Evolutionary conservation across 2,113 vertebrate species (phyloP), one percentile per base, ranked within the genome.

Genomic region (Rhipidura dahli): DNA sequence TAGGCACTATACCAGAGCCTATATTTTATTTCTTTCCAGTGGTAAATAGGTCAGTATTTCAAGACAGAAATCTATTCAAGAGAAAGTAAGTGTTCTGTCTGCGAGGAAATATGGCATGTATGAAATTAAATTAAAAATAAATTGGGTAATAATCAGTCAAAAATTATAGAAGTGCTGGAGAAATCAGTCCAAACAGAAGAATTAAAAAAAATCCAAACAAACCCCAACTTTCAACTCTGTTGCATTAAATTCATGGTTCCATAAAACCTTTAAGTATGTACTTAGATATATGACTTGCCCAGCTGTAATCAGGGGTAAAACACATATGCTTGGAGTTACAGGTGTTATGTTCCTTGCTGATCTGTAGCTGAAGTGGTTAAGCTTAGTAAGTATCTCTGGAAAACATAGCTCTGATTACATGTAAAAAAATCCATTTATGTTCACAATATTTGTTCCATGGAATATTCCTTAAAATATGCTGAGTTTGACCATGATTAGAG

Each of bases 61-160:
- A 92, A 20, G 88, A 66, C 33, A 81, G 44, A 90, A 92, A 86
- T 83, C 42, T 90, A 71, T 83, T 95, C 78, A 89, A 83, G 26
- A 40, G 63, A 85, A 94, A 90, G 47, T 89, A 82, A 75, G 69
- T 73, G 44, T 69, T 94, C 72, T 95, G 79, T 88, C 90, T 92
- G 72, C 61, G 83, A 92, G 80, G 90, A 94, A 94, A 90, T 90
- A 89, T 2, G n/a, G 39, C 3, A 10, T 47, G 14, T 68, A 87
- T 71, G 61, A 95, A 84, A 40, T 78, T 81, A 95, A 95, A 90
- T 93, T 95, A 96, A 96, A 94, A 95, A 80, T 85, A 94, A 96
- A 91, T 88, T 83, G 51, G 51, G 44, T 86, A 94, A 93, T 82
- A 86, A 92, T 96, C 60, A 89, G 87, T 71, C 89, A 90, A 89